Base-by-base conservation (phyloP, 2,113 vertebrate genomes). In the Macrotus californicus region DNA sequence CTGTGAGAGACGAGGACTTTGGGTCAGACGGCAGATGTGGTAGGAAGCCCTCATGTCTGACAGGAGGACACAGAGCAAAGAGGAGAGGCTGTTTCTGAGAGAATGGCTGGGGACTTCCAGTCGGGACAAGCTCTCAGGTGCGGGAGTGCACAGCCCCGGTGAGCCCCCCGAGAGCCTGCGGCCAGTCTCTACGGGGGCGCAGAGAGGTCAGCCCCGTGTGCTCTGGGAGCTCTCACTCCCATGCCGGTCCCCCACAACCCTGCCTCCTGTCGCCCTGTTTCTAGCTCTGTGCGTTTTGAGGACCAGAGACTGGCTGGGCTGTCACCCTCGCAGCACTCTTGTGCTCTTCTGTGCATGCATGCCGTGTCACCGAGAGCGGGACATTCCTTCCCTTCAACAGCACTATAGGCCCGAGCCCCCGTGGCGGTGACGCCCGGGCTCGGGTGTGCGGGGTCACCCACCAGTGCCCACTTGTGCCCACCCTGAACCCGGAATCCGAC, bases 241-340 rank as follows among this genome's bases (percentile, higher is more conserved):
- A 2, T 18, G 1, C 13, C 16, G 15, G 1, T 2, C 46, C 41
- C 13, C 0, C 41, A 26, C 6, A 21, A 31, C 15, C 75, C 36
- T 73, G 36, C 43, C n/a, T 34, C 36, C 43, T 16, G 3, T 22
- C 29, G 3, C 41, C 16, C 12, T 36, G 22, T 29, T 36, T 67
- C 75, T 87, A 15, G 5, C 29, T 14, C 61, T 31, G 0, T 21
- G 26, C 14, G 1, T 5, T 66, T 39, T 67, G 15, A 50, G 14
- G 36, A 9, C 67, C 31, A 12, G 29, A 4, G 22, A 29, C 56
- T n/a, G n/a, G 5, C 36, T 2, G 0, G n/a, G 69, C 6, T n/a
- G n/a, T n/a, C n/a, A n/a, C n/a, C 7, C 8, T 36, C 14, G 46
- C 6, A 0, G 12, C 54, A 12, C 10, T 72, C 61, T 26, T 1